Evolutionary conservation across 2,888 invertebrate genomes (phyloP), one percentile per base, ranked within the genome.

Genomic region (Ectobius pallidus): DNA sequence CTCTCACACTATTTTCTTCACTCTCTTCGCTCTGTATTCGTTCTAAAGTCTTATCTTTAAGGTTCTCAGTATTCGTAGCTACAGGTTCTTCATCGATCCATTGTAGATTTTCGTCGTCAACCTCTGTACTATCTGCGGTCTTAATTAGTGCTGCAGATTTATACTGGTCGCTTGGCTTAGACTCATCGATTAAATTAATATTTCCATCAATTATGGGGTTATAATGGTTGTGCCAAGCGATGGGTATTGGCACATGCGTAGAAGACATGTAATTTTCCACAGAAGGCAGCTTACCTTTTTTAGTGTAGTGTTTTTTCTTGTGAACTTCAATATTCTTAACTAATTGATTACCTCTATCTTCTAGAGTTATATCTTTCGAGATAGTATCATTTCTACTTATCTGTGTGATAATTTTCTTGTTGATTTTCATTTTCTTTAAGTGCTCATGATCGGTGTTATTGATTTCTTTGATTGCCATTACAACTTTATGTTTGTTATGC

Each of bases 401-500:
- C 1, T 11, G 6, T 14, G 3, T 25, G n/a, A n/a, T 25, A 58
- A 2, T 1, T 58, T n/a, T 58, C n/a, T 58, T 58, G 18, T 58
- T 4, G 3, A 9, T 16, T 7, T 58, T 58, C 3, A 2, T 16
- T 25, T 32, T 32, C 6, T 7, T 22, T 58, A 25, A 30, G 6
- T 14, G 14, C 6, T 25, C 4, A 14, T 25, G 7, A 25, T 2
- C 52, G 9, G 52, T 52, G 14, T 25, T 22, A 4, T 58, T 58
- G 30, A 25, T 30, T 2, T 25, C 22, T 18, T 25, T 22, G 22
- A 25, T 22, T 52, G 22, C 9, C 14, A 52, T 25, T 0, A 52
- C 25, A n/a, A 18, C 25, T 58, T 58, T 58, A n/a, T 58, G 58
- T 58, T 58, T 58, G 16, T 58, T 58, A 58, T 58, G 30, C 14